These are phyloP conservation scores for Halcyon senegalensis DNA, from an alignment of 2,113 vertebrate genomes.

Conservation along the genomic window DNA sequence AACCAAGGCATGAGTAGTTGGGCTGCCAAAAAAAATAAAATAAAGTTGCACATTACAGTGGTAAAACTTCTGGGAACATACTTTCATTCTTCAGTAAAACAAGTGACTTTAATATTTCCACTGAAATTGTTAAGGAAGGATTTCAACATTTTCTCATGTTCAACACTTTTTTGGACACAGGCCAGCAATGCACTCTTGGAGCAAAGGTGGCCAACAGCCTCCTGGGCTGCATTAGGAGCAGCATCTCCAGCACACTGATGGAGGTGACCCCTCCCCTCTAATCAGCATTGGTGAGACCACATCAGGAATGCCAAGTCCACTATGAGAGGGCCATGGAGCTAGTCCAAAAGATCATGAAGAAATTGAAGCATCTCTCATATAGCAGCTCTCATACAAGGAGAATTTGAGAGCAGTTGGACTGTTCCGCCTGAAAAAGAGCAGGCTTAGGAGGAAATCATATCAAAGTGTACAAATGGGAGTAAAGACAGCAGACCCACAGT, in stretches of 20 bases:
- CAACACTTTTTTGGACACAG: not conserved
- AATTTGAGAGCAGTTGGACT: not conserved
- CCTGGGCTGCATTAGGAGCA: not conserved
- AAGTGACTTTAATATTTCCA: not conserved
- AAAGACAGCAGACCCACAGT: not conserved
- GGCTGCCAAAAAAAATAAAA: not conserved
- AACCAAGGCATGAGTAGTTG: not conserved
- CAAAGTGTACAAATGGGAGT: not conserved
- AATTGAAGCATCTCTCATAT: not conserved
- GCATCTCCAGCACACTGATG: not conserved
- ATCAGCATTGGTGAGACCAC: not conserved
- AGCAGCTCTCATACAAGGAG: not conserved
- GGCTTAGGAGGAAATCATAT: not conserved
- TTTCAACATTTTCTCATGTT: not conserved
- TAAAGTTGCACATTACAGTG: not conserved
- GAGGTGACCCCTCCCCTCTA: not conserved
- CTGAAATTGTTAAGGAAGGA: not conserved
- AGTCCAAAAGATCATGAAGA: not conserved
- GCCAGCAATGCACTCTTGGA: not conserved
- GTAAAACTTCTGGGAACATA: not conserved
- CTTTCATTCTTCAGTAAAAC: not conserved
- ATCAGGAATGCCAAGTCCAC: not conserved
- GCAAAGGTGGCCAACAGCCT: not conserved
- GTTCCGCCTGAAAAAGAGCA: not conserved
- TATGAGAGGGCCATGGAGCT: fast-evolving